Base-by-base conservation (phyloP, 2,888 invertebrate species). In the Phymatocera aterrima region DNA sequence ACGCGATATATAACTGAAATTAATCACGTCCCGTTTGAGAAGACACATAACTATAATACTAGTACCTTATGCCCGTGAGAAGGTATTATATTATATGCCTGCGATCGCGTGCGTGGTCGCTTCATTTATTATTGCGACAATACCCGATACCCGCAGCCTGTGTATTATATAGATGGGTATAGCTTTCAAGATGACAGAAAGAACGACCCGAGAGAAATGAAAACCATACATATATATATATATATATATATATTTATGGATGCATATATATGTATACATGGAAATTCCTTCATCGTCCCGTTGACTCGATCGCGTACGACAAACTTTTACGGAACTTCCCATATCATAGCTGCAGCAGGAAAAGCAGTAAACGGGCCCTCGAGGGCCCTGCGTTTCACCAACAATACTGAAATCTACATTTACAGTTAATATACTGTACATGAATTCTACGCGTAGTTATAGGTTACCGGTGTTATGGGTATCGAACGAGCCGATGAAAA, bases 1-100 rank as follows among this genome's bases (percentile, higher is more conserved):
- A 72, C 72, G 72, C 72, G 72, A 57, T 57, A 28, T 57, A 51
- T 72, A 72, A 51, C 51, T 72, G n/a, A 28, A 72, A 72, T 72
- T 43, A 68, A 68, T 68, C 68, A 68, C 28, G 68, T 68, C 15
- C 68, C 68, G 46, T 68, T 68, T 68, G 24, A 68, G 68, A 43
- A 43, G n/a, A n/a, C n/a, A n/a, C n/a, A n/a, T n/a, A n/a, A n/a
- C n/a, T n/a, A n/a, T n/a, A n/a, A n/a, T n/a, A n/a, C n/a, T n/a
- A n/a, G n/a, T n/a, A n/a, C n/a, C n/a, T n/a, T n/a, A n/a, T n/a
- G n/a, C n/a, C n/a, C n/a, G n/a, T n/a, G n/a, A n/a, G n/a, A n/a
- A n/a, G n/a, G n/a, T n/a, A n/a, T n/a, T n/a, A n/a, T n/a, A n/a
- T n/a, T n/a, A n/a, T n/a, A 68, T 43, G 18, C 68, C 37, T 64